phyloP scores from a whole-genome alignment of 2,888 invertebrate genomes.

The Cryptosula pallasiana region DNA sequence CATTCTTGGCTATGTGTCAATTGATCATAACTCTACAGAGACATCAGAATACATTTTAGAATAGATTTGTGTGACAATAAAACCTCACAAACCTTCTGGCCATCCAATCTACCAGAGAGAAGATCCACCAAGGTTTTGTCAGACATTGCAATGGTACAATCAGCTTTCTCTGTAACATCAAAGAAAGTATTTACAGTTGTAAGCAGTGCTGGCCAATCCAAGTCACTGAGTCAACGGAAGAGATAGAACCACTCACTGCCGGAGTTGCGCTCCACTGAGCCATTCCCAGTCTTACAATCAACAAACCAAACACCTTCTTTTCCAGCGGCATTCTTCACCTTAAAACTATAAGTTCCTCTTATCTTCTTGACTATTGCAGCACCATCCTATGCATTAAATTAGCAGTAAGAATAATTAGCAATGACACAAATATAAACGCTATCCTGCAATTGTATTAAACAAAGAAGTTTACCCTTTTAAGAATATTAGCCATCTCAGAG shows the following conservation, averaged over 20 bases:
- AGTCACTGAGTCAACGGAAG: too few relatives aligned
- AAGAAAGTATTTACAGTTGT: too few relatives aligned
- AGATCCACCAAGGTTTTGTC: constrained; percentile 84
- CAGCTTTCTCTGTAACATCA: constrained; percentile 73
- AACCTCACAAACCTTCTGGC: constrained; percentile 80
- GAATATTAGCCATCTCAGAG: constrained; percentile 72
- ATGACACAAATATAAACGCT: neutral
- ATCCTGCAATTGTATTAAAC: neutral
- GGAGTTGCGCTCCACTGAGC: constrained; percentile 60
- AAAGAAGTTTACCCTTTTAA: constrained; percentile 35
- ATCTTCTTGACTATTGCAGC: constrained; percentile 48
- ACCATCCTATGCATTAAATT: constrained; percentile 45
- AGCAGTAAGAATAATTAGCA: too few relatives aligned
- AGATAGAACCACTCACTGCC: constrained; percentile 4
- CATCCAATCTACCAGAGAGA: constrained; percentile 80
- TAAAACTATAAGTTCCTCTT: constrained; percentile 68
- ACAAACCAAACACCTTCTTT: constrained; percentile 84
- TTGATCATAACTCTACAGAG: too few relatives aligned
- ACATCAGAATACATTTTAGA: too few relatives aligned
- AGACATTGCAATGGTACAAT: constrained; percentile 80
- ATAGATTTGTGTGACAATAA: too few relatives aligned
- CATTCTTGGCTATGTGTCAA: too few relatives aligned
- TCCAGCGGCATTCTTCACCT: constrained; percentile 73
- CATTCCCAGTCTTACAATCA: constrained; percentile 82
- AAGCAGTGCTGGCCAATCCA: too few relatives aligned